phyloP scores from a whole-genome alignment of 2,797 vertebrate species.

The Lithobates sylvaticus region DNA sequence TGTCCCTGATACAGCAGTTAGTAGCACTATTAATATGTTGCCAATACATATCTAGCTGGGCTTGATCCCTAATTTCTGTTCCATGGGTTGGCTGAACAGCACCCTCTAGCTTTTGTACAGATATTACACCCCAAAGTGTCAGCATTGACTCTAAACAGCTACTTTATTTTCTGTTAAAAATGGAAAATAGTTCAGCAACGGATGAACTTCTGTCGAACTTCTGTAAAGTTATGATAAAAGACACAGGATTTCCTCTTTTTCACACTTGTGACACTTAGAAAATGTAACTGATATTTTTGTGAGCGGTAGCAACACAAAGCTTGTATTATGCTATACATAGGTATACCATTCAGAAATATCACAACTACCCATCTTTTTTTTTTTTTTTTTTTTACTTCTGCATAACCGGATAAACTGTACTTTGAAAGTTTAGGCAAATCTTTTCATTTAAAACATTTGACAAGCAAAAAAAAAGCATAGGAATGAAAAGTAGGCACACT shows the following conservation, averaged over 20 bases:
- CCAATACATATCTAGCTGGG: too few relatives aligned
- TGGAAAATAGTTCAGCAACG: background rate
- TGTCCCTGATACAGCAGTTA: too few relatives aligned
- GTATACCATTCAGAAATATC: too few relatives aligned
- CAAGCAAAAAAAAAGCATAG: too few relatives aligned
- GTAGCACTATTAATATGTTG: too few relatives aligned
- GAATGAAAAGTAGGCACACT: too few relatives aligned
- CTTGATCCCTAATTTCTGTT: too few relatives aligned
- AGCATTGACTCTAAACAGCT: background rate
- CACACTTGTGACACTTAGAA: conserved; percentile 17
- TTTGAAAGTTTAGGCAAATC: too few relatives aligned
- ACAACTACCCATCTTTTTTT: too few relatives aligned
- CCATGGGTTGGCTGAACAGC: background rate
- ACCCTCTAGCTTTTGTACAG: background rate
- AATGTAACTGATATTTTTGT: conserved; percentile 30
- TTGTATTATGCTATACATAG: background rate
- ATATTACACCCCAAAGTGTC: background rate
- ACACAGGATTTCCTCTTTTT: conserved; percentile 43
- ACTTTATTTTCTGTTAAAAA: background rate
- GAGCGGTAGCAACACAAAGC: background rate
- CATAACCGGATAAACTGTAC: too few relatives aligned
- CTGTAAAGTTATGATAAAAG: background rate
- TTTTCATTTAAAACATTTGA: too few relatives aligned
- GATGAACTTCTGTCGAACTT: conserved; percentile 11
- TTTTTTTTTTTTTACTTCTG: too few relatives aligned